Evolutionary conservation across 2,888 invertebrate genomes (phyloP), one percentile per base, ranked within the genome.

Genomic region (Agriopis aurantiaria): DNA sequence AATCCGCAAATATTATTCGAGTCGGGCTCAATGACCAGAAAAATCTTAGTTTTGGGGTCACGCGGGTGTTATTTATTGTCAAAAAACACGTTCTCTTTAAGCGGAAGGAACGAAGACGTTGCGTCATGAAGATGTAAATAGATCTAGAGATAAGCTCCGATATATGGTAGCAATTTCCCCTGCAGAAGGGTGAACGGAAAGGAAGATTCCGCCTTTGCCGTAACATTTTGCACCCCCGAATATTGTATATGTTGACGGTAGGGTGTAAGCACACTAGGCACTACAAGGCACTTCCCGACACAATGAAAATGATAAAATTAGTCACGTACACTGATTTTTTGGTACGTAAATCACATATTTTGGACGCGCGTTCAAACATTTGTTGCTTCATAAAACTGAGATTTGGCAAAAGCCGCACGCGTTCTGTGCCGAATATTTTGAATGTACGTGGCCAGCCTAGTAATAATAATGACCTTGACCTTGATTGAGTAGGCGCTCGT

Each of bases 141-240:
- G 89, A 91, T 91, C 85, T 83, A 70, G 64, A 89, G 92, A 92
- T 92, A 91, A 92, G 88, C 83, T 82, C 82, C 90, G 82, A 91
- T 91, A 89, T 91, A 91, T 90, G 88, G 89, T 80, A 80, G 88
- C 91, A 90, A 92, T 92, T 91, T 91, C 91, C 91, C 86, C 78
- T 75, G 75, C 79, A 78, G 81, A 88, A 88, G 89, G 89, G 88
- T 83, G 88, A 90, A 87, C 87, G 88, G 89, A 86, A 88, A 87
- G 81, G 80, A 81, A 84, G 84, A 86, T 82, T 82, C 78, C 83
- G 82, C 82, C 75, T 82, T 78, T 83, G 76, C 81, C 84, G 80
- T 86, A 87, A 78, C 82, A 82, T 88, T 89, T 90, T 88, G 88
- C 82, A 78, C 75, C 72, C 33, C 80, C 81, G 70, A 85, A 87